Evolutionary conservation across 1,140 invertebrate species (phyloP), one percentile per base, ranked within the genome.

Genomic region (Ridgeia piscesae): DNA sequence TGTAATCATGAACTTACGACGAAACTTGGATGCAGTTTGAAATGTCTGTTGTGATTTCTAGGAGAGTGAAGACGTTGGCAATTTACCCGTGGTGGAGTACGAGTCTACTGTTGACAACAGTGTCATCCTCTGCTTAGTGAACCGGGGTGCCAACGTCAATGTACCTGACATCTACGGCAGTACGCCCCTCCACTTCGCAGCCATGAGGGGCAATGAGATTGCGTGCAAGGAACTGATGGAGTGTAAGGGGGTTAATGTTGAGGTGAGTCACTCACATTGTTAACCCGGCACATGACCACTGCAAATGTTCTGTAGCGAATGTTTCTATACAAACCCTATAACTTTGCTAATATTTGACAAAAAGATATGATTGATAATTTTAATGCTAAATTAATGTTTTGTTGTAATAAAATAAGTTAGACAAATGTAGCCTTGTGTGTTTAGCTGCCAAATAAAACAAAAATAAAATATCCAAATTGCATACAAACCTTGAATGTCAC

Each of bases 171-270:
- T 94, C 8, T 96, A 96, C 94, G 96, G 95, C 8, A 94, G 95
- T 92, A 96, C 96, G 8, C 95, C 96, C 0, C 94, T 96, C 1
- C 96, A 96, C 93, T 96, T 95, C 94, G 96, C 96, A 34, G 96
- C 96, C 58, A 96, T 96, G 96, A 94, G 96, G 93, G 96, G 96
- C 21, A 96, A 96, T 93, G 95, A 95, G 92, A 92, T 95, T 2
- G 96, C 96, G n/a, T 94, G 95, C 33, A 94, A 93, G 35, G 95
- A 96, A 89, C 94, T 96, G 1, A 93, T 96, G 1, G 93, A 92
- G 14, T 95, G 94, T 88, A 92, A 89, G 90, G 94, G 93, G 31
- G 93, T 95, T 31, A 93, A 94, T 89, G 93, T 94, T 27, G 95
- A 95, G 94, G 95, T 95, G 93, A 91, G 27, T 14, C 31, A 90